These are phyloP conservation scores for Drosophila siamana DNA, from an alignment of 2,888 invertebrate species.

Conservation along the genomic window DNA sequence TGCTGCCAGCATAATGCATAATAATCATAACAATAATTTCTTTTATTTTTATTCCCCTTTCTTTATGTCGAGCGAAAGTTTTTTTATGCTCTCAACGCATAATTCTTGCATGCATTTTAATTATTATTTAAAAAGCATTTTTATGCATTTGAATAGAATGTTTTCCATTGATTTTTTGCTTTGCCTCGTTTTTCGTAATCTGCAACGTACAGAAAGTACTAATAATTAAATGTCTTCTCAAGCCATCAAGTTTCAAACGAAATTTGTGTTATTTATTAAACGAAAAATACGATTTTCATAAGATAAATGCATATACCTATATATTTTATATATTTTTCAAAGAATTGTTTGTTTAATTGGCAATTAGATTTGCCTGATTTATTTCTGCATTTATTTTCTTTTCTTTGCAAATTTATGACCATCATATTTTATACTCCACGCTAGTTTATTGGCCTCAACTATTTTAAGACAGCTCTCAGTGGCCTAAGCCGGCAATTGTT, in stretches of 20 bases:
- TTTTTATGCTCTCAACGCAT: slow-evolving; percentile 46
- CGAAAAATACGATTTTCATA: background rate
- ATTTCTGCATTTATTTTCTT: slow-evolving; percentile 2
- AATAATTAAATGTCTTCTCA: background rate
- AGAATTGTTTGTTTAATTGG: background rate
- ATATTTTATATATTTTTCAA: too few species aligned
- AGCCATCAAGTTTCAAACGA: background rate
- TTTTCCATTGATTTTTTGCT: slow-evolving; percentile 14
- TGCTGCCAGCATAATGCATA: slow-evolving; percentile 59
- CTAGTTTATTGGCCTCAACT: background rate
- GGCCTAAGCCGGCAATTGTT: slow-evolving; percentile 24
- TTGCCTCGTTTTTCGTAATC: too few species aligned
- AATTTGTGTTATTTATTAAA: background rate
- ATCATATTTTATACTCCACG: background rate
- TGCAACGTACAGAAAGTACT: background rate
- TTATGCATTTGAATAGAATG: slow-evolving; percentile 35
- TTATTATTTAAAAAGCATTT: slow-evolving; percentile 64
- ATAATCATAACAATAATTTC: slow-evolving; percentile 76
- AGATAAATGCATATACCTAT: too few species aligned
- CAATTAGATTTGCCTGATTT: slow-evolving; percentile 1
- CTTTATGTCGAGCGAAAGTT: slow-evolving; percentile 45
- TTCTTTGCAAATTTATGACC: background rate
- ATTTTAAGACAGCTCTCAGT: slow-evolving; percentile 19
- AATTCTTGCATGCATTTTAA: slow-evolving; percentile 67
- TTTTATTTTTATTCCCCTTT: slow-evolving; percentile 67